phyloP scores from a whole-genome alignment of 2,113 vertebrate genomes.

The Parus major region DNA sequence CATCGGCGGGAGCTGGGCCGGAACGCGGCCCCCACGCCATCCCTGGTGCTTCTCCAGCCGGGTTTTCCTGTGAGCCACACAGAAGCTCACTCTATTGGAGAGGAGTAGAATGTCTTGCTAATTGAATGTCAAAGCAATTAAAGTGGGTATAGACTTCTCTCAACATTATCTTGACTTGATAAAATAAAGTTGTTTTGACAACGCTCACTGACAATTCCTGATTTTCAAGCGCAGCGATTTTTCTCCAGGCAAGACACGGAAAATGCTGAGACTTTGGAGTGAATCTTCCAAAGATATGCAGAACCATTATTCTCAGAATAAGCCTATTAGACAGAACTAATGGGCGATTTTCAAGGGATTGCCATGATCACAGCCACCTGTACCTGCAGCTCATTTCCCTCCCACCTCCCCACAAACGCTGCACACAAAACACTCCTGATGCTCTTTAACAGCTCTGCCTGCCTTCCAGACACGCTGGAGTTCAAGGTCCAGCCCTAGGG shows the following conservation, averaged over 20 bases:
- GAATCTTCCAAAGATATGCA: background rate
- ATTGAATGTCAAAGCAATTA: constrained; percentile 72
- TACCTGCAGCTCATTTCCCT: background rate
- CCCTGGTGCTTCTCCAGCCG: constrained; percentile 18
- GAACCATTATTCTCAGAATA: background rate
- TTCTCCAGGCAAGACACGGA: constrained; percentile 11
- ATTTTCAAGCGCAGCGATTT: constrained; percentile 12
- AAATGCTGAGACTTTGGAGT: background rate
- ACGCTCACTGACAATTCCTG: constrained; percentile 25
- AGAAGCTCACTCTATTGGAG: constrained; percentile 49
- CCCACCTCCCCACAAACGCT: background rate
- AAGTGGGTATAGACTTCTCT: constrained; percentile 48
- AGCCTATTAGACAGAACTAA: constrained; percentile 19
- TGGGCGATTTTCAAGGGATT: background rate
- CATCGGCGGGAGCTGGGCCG: background rate
- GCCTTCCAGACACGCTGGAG: background rate
- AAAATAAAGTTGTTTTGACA: constrained; percentile 70
- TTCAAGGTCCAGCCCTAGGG: background rate
- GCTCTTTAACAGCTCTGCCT: background rate
- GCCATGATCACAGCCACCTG: background rate
- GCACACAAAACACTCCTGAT: background rate
- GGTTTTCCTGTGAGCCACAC: constrained; percentile 17
- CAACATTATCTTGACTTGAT: constrained; percentile 64
- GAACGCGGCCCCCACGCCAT: background rate
- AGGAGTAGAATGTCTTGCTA: constrained; percentile 60